These are phyloP conservation scores for Varanus salvator DNA, from an alignment of 2,113 vertebrate species.

Conservation along the genomic window DNA sequence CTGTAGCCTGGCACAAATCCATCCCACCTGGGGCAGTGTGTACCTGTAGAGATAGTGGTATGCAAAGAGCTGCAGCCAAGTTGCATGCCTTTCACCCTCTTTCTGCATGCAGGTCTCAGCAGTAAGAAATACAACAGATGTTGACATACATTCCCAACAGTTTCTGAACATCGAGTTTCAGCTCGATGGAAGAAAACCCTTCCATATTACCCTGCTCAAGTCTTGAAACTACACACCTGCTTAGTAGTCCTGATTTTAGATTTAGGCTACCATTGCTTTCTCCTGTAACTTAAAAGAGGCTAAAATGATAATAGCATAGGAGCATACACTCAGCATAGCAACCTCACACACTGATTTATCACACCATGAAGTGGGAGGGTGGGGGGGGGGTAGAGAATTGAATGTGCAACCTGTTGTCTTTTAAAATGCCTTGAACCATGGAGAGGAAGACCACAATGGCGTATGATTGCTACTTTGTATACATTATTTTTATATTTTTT, in stretches of 20 bases:
- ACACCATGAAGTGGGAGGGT: not conserved
- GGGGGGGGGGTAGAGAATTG: slow-evolving; percentile 17
- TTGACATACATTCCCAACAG: accelerated
- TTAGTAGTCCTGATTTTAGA: not conserved
- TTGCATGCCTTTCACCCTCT: not conserved
- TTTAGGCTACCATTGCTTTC: slow-evolving; percentile 30
- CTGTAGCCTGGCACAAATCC: not conserved
- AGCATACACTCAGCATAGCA: slow-evolving; percentile 5
- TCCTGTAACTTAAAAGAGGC: slow-evolving; percentile 54
- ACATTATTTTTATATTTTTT: slow-evolving; percentile 73
- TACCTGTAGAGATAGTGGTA: not conserved
- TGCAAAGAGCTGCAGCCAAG: not conserved
- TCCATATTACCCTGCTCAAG: not conserved
- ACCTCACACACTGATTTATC: not conserved
- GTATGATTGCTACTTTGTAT: slow-evolving; percentile 65
- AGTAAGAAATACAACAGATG: not conserved
- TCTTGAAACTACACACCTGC: accelerated
- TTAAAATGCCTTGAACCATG: slow-evolving; percentile 59
- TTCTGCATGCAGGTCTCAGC: not conserved
- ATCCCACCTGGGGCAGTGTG: not conserved
- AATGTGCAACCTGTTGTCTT: slow-evolving; percentile 60
- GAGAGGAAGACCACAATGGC: slow-evolving; percentile 34
- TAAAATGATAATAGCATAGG: not conserved
- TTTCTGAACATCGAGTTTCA: not conserved
- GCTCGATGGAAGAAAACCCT: not conserved